Evolutionary conservation across 2,113 vertebrate species (phyloP).

Genomic region (Notechis scutatus): DNA sequence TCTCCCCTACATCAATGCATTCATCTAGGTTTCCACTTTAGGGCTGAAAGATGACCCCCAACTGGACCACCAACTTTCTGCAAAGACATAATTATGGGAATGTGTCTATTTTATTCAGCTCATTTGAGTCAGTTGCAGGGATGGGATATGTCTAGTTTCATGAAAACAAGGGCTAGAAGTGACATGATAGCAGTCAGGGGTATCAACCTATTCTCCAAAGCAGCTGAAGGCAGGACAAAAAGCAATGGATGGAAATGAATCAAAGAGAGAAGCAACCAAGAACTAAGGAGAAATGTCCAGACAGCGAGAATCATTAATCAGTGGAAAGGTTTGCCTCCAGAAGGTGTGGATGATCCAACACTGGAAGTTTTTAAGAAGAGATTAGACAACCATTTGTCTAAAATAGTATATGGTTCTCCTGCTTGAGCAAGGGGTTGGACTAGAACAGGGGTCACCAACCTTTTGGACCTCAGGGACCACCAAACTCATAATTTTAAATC

Average conservation of each 20-base stretch:
- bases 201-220: not conserved
- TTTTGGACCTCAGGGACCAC: no score
- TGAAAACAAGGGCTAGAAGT: not conserved
- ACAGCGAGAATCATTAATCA: not conserved
- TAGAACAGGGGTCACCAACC: not conserved
- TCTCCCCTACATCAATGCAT: not conserved
- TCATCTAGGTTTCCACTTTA: not conserved
- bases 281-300: not conserved
- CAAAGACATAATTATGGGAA: not conserved
- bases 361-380: not conserved
- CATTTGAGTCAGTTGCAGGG: not conserved
- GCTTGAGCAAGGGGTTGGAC: not conserved
- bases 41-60: not conserved
- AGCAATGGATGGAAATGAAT: not conserved
- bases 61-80: not conserved
- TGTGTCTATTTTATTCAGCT: not conserved
- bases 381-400: not conserved
- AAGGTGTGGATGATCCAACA: not conserved
- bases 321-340: not conserved
- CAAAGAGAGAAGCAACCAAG: not conserved
- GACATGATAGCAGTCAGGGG: not conserved
- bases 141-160: not conserved
- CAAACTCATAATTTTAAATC: no score
- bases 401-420: not conserved
- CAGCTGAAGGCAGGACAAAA: not conserved